phyloP scores from a whole-genome alignment of 2,113 vertebrate genomes.

The Clarias gariepinus region DNA sequence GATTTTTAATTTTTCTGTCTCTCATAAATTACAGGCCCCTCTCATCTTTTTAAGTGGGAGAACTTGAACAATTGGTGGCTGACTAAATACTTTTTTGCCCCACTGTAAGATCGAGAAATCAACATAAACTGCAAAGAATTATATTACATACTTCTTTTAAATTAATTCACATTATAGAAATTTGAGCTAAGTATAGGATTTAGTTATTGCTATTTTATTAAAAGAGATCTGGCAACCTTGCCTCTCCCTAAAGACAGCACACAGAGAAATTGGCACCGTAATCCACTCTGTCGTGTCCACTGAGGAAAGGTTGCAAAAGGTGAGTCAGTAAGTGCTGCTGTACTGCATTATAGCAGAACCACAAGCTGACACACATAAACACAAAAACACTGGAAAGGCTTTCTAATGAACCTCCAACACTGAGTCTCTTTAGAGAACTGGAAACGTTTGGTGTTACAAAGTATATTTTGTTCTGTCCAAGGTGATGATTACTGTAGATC shows the following conservation, averaged over 20 bases:
- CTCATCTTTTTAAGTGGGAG: no score
- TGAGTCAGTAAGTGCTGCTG: slow-evolving; percentile 19
- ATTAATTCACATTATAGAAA: not conserved
- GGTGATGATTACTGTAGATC: not conserved
- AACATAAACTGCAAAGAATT: not conserved
- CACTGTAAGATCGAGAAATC: not conserved
- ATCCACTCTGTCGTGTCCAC: not conserved
- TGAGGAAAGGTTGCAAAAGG: not conserved
- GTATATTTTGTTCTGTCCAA: not conserved
- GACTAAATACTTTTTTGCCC: no score
- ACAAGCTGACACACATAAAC: slow-evolving; percentile 17
- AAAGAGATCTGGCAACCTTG: not conserved
- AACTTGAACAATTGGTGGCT: no score
- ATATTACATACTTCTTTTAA: not conserved
- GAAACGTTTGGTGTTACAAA: slow-evolving; percentile 6
- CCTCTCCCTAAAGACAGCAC: not conserved
- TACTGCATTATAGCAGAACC: slow-evolving; percentile 30
- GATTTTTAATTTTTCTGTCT: no score
- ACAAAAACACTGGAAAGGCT: not conserved
- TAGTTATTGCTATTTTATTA: not conserved
- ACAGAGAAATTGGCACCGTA: not conserved
- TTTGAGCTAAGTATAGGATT: not conserved
- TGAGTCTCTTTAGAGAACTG: not conserved
- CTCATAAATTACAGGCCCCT: no score
- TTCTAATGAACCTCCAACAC: not conserved